These are phyloP conservation scores for Solenodon paradoxus DNA, from an alignment of 2,113 vertebrate genomes.

Conservation along the genomic window DNA sequence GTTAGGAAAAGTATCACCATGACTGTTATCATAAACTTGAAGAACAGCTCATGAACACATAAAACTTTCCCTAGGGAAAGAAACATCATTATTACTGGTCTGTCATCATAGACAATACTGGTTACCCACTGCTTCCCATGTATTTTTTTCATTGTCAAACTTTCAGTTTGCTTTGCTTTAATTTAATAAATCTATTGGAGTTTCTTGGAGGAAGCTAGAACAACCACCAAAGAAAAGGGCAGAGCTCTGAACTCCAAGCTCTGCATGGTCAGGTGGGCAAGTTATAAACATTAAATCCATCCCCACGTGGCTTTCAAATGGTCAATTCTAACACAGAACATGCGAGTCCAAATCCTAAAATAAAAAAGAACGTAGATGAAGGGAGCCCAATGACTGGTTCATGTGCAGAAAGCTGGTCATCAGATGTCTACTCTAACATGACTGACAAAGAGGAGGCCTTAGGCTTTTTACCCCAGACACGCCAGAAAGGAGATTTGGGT, in stretches of 20 bases:
- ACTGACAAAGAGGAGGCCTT: neutral
- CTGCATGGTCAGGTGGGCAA: neutral
- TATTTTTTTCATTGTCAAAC: neutral
- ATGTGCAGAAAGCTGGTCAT: too few species aligned
- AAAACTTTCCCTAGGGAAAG: neutral
- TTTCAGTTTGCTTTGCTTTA: neutral
- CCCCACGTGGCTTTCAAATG: neutral
- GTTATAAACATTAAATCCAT: neutral
- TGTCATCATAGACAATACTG: neutral
- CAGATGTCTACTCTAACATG: too few species aligned
- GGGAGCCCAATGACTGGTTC: too few species aligned
- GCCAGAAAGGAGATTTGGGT: neutral
- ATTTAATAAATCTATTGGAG: neutral
- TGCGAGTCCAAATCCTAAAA: slow-evolving; percentile 17
- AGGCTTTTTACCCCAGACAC: neutral
- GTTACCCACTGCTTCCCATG: neutral
- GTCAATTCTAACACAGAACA: neutral
- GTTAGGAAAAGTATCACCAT: neutral
- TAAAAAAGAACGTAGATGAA: neutral
- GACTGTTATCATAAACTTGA: neutral
- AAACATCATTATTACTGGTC: neutral
- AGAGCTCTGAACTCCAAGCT: neutral
- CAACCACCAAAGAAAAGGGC: neutral
- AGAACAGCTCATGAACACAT: neutral
- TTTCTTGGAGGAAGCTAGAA: neutral